A percentile compares a stretch with the other conserved stretches of the same genome.
phyloP scores from a whole-genome alignment of 2,113 vertebrate species.

The Cryptoleucopteryx plumbea region DNA sequence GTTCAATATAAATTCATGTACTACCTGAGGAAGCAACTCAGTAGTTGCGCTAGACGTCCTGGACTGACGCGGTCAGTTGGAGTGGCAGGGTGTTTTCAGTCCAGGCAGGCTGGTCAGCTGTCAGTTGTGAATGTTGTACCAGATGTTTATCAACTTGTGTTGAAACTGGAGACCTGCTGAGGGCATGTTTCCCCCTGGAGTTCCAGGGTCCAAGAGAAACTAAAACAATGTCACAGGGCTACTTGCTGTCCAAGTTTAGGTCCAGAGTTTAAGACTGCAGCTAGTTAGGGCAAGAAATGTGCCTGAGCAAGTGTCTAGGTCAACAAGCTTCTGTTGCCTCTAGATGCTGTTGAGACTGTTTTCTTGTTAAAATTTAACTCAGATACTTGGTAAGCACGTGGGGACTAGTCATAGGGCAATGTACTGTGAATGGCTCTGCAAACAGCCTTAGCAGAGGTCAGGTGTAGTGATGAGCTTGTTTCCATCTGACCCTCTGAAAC shows the following conservation, averaged over 20 bases:
- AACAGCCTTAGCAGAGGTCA: neutral
- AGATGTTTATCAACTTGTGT: neutral
- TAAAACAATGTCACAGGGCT: neutral
- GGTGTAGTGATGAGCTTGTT: neutral
- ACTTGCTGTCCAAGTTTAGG: neutral
- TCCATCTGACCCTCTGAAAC: neutral
- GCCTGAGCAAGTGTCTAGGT: neutral
- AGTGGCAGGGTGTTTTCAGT: neutral
- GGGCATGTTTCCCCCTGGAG: neutral
- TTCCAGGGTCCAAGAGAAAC: neutral
- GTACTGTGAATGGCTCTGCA: neutral
- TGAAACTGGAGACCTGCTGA: neutral
- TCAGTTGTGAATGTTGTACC: neutral
- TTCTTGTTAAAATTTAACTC: neutral
- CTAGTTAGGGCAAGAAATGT: neutral
- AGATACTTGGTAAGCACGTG: neutral
- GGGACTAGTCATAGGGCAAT: neutral
- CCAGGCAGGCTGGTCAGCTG: neutral
- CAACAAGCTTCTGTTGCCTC: neutral
- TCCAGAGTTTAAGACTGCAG: neutral
- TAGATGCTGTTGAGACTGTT: neutral
- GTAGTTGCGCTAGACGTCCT: neutral
- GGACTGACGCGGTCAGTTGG: fast-evolving
- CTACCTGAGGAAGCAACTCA: neutral
- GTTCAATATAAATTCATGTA: neutral